Base-by-base conservation (phyloP, 2,888 invertebrate species). In the Macrophya annulata region DNA sequence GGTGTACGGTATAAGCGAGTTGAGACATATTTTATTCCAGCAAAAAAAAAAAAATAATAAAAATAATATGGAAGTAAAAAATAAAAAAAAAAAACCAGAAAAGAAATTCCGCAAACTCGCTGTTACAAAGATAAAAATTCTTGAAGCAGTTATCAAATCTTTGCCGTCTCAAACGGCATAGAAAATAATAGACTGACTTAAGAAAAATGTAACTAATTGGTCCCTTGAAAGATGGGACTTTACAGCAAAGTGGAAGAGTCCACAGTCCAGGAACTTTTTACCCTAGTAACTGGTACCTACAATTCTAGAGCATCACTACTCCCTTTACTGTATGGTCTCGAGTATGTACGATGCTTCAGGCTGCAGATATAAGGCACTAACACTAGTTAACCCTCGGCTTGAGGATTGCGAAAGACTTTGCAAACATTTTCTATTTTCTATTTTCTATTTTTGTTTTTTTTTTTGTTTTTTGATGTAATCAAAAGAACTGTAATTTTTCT, bases 191-290 rank as follows among this genome's bases (percentile, higher is more conserved):
- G 45, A 51, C 83, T 68, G 31, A 51, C 45, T 59, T 71, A 90
- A 90, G 90, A 91, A 92, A 92, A 92, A 92, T 91, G 90, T 89
- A 92, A 92, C 93, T 93, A 93, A 93, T 93, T 93, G 93, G 92
- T 92, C 90, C 89, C 89, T 89, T 90, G 83, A 89, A 90, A 90
- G 91, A 91, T 90, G 90, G 89, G 90, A 90, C 90, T 90, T 90
- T 91, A 88, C 85, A 88, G 92, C 91, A 92, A 93, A 93, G 91
- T 92, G 92, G 91, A 89, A 85, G 68, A 83, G 83, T 59, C 65
- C 62, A 40, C 40, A 83, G 83, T 83, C 62, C 68, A n/a, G 48
- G 51, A 81, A 81, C 25, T 37, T 62, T 43, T 68, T 48, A 21
- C n/a, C 48, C 68, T 51, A 83, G 71, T n/a, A 68, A 89, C 88